Percentiles rank a stretch among this genome's conserved stretches.
Evolutionary conservation across 2,888 invertebrate genomes (phyloP).

Genomic region (Neuroscelio doddi): DNA sequence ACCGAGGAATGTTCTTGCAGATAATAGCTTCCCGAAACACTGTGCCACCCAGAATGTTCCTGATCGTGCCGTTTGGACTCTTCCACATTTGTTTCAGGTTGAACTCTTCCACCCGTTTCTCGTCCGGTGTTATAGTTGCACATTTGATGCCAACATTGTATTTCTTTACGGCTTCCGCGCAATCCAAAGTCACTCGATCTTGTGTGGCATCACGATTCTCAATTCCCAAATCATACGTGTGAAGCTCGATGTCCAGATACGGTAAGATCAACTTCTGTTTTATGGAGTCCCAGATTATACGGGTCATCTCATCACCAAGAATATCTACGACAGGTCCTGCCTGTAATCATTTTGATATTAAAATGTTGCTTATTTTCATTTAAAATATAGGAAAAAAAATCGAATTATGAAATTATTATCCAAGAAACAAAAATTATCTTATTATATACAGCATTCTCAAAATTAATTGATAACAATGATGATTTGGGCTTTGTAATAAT

Average conservation of each 20-base stretch:
- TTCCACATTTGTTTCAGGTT: constrained; percentile 93
- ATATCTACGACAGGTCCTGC: constrained; percentile 93
- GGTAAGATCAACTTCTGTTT: constrained; percentile 97
- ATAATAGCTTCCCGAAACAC: constrained; percentile 91
- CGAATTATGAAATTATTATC: too few species aligned
- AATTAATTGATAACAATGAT: not conserved
- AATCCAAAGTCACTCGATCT: constrained; percentile 96
- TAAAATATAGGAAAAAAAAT: not conserved
- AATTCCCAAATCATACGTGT: constrained; percentile 95
- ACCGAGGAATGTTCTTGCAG: constrained; percentile 94
- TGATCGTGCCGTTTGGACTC: constrained; percentile 90
- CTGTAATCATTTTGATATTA: constrained; percentile 61
- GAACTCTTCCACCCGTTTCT: constrained; percentile 93
- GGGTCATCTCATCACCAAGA: constrained; percentile 96
- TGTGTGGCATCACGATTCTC: constrained; percentile 94
- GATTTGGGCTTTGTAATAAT: too few species aligned
- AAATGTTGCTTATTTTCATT: not conserved
- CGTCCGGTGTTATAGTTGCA: constrained; percentile 98
- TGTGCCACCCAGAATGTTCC: constrained; percentile 89
- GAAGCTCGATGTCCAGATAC: constrained; percentile 94
- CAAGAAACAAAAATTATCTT: too few species aligned
- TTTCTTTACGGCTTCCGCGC: constrained; percentile 96
- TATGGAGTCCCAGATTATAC: constrained; percentile 98
- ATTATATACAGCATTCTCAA: too few species aligned
- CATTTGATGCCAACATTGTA: constrained; percentile 99